Base-by-base conservation (phyloP, 2,797 vertebrate species). In the Rachycentron canadum region DNA sequence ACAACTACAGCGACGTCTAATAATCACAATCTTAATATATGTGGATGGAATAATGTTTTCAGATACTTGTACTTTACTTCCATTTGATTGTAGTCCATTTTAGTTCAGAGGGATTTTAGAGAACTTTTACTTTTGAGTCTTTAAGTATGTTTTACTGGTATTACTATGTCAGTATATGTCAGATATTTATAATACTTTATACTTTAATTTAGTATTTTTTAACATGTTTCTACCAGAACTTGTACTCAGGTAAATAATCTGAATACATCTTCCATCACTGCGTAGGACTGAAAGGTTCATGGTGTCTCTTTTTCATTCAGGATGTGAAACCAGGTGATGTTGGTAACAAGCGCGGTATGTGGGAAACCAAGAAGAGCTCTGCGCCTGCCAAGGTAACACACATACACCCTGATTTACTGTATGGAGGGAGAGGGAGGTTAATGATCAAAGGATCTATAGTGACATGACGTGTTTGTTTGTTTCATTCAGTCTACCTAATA, bases 351-450 rank as follows among this genome's bases (percentile, higher is more conserved):
- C 96, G 97, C 25, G 96, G 97, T 81, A 92, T 97, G 92, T 99
- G 98, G 98, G 97, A 98, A 94, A 89, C 92, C 80, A 99, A 98
- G 89, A 96, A 97, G 87, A 93, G 95, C 83, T 95, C 96, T 45
- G 56, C 94, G 1, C 94, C 96, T 56, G 81, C 88, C 59, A 95
- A 95, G 93, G 95, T 95, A 89, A 90, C 28, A 80, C 40, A 83
- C 36, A 49, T 30, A 70, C 32, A 50, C 63, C n/a, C 23, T 47
- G 8, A 38, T 9, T 26, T 13, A 3, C n/a, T 16, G 12, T 11
- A 7, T 7, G 7, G 53, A 41, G 17, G 50, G 38, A 19, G 26
- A 4, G 1, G 12, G 5, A 65, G 50, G 11, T 25, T 43, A 3
- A 52, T 56, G 12, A 62, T 70, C 3, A 17, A 60, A 64, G n/a